These are phyloP conservation scores for Hyperopisus bebe DNA, from an alignment of 2,113 vertebrate species.

Conservation along the genomic window DNA sequence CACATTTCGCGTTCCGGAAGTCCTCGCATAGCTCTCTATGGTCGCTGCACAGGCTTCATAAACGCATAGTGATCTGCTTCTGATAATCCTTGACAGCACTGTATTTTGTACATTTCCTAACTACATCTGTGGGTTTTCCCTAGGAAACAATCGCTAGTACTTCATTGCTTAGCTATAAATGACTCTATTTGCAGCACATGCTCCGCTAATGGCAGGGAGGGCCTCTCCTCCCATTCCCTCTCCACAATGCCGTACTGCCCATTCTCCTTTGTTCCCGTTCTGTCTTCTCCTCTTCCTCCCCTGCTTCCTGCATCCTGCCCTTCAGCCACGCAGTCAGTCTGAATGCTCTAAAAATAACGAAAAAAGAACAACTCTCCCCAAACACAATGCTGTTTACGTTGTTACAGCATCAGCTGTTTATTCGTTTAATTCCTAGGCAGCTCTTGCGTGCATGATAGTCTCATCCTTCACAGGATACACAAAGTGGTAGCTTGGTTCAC, in stretches of 20 bases:
- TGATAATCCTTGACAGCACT: background rate
- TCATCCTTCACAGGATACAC: background rate
- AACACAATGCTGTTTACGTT: conserved; percentile 46
- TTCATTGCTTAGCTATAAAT: conserved; percentile 22
- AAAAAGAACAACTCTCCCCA: conserved; percentile 46
- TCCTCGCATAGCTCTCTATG: background rate
- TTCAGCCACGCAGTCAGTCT: conserved; percentile 31
- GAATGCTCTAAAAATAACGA: conserved; percentile 54
- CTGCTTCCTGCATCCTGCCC: conserved; percentile 59
- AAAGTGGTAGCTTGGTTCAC: background rate
- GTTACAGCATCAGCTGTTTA: conserved; percentile 54
- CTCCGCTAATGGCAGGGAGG: conserved; percentile 48
- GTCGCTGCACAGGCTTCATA: background rate
- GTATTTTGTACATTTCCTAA: background rate
- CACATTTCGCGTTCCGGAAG: background rate
- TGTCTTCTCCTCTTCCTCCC: conserved; percentile 54
- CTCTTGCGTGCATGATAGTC: background rate
- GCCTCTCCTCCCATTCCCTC: conserved; percentile 59
- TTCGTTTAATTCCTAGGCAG: conserved; percentile 36
- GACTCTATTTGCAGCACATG: conserved; percentile 45
- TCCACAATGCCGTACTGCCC: conserved; percentile 36
- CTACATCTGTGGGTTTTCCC: conserved; percentile 9
- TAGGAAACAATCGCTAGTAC: conserved; percentile 27
- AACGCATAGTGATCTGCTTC: background rate
- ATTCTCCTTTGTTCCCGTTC: conserved; percentile 56